Evolutionary conservation across 2,113 vertebrate genomes (phyloP).

Genomic region (Chloropsis hardwickii): DNA sequence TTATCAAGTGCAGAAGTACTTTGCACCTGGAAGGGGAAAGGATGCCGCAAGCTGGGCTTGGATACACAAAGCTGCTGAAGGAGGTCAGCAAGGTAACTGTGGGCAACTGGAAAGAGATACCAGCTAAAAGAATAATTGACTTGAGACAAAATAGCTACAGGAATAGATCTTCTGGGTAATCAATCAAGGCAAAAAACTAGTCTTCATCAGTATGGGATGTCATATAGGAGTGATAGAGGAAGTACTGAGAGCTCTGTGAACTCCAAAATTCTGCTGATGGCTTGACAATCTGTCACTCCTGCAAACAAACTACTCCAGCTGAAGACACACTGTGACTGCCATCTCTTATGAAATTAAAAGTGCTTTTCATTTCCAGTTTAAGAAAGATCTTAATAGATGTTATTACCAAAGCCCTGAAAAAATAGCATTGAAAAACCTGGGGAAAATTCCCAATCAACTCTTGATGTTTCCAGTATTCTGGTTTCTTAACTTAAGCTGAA

Average conservation of each 20-base stretch:
- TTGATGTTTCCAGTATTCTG: neutral
- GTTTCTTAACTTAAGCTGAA: slow-evolving; percentile 1
- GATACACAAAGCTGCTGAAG: neutral
- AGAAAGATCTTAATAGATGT: neutral
- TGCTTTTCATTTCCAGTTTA: neutral
- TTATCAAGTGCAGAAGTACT: neutral
- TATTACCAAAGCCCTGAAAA: neutral
- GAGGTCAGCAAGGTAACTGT: neutral
- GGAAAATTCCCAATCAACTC: neutral
- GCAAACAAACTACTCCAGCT: neutral
- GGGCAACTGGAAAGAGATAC: neutral
- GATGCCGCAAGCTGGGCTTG: neutral
- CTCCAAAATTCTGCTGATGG: neutral
- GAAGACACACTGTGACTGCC: neutral
- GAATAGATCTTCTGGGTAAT: neutral
- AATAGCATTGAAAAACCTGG: neutral
- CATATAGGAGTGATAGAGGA: neutral
- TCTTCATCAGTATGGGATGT: neutral
- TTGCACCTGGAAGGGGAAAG: neutral
- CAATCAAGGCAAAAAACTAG: neutral
- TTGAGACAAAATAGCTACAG: neutral
- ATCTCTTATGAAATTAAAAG: neutral
- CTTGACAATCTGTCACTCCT: neutral
- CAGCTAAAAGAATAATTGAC: neutral
- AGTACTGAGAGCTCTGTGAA: neutral